Evolutionary conservation across 1,140 invertebrate species (phyloP), one percentile per base, ranked within the genome.

Genomic region (Telenomus remus): DNA sequence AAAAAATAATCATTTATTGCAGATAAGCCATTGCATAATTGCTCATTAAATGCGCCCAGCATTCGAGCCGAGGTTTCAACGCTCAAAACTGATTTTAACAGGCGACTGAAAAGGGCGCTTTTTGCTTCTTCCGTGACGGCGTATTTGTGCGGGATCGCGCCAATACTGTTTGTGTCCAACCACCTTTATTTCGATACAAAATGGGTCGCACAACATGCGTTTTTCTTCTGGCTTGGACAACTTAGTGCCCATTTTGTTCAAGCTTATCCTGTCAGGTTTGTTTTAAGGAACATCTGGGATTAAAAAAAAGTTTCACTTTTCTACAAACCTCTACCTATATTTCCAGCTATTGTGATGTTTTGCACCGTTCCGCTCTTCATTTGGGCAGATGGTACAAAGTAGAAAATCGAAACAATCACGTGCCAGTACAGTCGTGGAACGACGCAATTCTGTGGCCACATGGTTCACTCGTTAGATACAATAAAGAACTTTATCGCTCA

Each of bases 61-160:
- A 93, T 98, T 39, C 89, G 96, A 60, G 91, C 93, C 13, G 97
- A 98, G 88, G 95, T 97, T 15, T 94, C 96, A 61, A 90, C 91
- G 12, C 82, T 98, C 5, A 92, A 94, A 76, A 91, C 90, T 14
- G 96, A 98, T 84, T 98, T 98, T 79, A 97, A 98, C 83, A 90
- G 91, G 46, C 89, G 96, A 48, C 90, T 98, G 75, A 97, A 96
- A 86, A 94, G 95, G 83, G 93, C 97, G 53, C 88, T 98, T 4
- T 98, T 97, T 82, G 95, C 95, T 80, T 96, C 96, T 0, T 91
- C 97, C 43, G 86, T 95, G 1, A 96, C 94, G 79, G 95, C 96
- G 0, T 98, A 98, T 84, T 97, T 98, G 85, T 93, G 94, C 75
- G 94, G 93, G 60, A 94, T 98, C 83, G 92, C 98, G 15, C 97